phyloP scores from a whole-genome alignment of 2,113 vertebrate genomes.

The Ochotona princeps region DNA sequence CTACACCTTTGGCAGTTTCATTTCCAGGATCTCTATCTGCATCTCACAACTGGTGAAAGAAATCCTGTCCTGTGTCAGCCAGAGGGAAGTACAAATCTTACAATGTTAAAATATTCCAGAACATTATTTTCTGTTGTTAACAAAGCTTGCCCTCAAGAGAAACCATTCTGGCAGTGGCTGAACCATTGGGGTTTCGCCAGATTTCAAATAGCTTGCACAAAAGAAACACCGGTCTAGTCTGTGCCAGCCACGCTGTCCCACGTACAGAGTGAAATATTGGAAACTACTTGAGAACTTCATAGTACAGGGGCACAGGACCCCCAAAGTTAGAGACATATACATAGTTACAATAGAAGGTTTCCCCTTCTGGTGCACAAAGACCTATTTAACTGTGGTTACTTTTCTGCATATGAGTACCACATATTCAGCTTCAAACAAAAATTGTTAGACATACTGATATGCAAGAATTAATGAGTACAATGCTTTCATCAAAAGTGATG shows the following conservation, averaged over 20 bases:
- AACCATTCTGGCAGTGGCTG: not conserved
- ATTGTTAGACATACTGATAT: not conserved
- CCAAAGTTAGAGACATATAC: not conserved
- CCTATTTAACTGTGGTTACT: not conserved
- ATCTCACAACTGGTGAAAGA: not conserved
- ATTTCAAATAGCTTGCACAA: accelerated
- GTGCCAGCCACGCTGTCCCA: not conserved
- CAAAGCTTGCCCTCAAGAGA: not conserved
- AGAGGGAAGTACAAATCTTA: not conserved
- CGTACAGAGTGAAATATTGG: not conserved
- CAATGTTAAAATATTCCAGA: not conserved
- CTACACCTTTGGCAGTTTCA: not conserved
- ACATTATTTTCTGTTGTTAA: not conserved
- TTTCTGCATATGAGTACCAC: not conserved
- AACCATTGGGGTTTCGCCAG: not conserved
- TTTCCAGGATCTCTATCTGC: not conserved
- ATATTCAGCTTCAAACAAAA: not conserved
- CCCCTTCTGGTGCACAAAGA: not conserved
- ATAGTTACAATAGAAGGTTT: no score
- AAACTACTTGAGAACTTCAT: not conserved
- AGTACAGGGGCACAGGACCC: no score
- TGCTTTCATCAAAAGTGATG: not conserved
- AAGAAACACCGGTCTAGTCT: not conserved
- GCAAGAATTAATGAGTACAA: not conserved
- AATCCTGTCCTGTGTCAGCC: not conserved